Evolutionary conservation across 2,888 invertebrate species (phyloP).

Genomic region (Agrotis clavis): DNA sequence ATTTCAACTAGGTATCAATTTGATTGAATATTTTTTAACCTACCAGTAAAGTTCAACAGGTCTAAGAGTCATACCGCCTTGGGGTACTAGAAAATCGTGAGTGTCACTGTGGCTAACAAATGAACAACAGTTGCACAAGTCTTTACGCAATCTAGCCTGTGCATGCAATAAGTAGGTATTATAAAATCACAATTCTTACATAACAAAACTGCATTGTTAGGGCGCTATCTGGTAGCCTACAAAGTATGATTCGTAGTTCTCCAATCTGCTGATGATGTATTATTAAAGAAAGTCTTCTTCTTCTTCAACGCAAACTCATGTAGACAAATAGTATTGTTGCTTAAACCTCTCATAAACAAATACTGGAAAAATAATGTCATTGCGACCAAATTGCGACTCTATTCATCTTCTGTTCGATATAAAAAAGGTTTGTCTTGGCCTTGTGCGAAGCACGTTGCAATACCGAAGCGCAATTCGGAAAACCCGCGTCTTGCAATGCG

Average conservation of each 20-base stretch:
- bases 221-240: constrained; percentile 3
- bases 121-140: constrained; percentile 18
- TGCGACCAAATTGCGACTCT: constrained; percentile 31
- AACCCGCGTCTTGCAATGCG: constrained; percentile 84
- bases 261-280: too few species aligned
- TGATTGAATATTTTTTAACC: not conserved
- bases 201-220: constrained; percentile 16
- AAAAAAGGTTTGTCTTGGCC: constrained; percentile 67
- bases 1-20: constrained; percentile 1
- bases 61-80: not conserved
- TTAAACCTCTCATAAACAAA: too few species aligned
- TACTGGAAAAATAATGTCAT: not conserved
- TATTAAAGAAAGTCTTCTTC: not conserved
- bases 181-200: constrained; percentile 23
- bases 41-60: not conserved
- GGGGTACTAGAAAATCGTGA: constrained; percentile 4
- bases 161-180: constrained; percentile 17
- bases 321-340: too few species aligned
- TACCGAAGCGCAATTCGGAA: constrained; percentile 83
- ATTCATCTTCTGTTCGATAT: constrained; percentile 56
- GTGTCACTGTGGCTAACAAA: constrained; percentile 19
- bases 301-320: not conserved
- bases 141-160: constrained; percentile 23
- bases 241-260: not conserved
- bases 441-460: constrained; percentile 82